Conservation (phyloP, 1,140 invertebrate species). For the Pseudomyrmex dendroicus region DNA sequence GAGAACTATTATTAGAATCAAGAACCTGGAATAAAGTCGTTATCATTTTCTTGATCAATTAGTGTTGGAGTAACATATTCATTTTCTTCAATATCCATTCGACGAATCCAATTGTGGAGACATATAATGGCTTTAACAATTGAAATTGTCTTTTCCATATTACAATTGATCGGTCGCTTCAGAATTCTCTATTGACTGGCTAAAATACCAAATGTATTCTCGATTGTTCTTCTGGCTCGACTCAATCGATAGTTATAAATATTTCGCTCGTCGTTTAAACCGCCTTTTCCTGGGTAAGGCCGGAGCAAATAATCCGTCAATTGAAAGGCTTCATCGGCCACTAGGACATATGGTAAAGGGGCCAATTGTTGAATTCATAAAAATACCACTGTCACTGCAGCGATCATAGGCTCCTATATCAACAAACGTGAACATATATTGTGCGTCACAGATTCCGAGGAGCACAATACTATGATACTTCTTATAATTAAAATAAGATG, state of each 20-base stretch:
- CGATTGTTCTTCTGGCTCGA: no score
- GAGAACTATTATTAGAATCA: conserved; percentile 6
- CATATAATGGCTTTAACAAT: conserved; percentile 1
- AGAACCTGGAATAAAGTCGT: neutral
- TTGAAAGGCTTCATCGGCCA: neutral
- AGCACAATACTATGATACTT: no score
- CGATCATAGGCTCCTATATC: neutral
- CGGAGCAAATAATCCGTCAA: neutral
- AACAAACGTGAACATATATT: no score
- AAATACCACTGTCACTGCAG: neutral
- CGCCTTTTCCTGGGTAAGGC: neutral
- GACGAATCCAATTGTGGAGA: conserved; percentile 8
- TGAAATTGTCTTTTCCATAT: neutral
- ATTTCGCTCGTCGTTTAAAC: no score
- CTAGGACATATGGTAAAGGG: no score
- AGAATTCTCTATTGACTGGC: no score
- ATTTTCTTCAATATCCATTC: no score
- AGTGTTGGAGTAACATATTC: no score
- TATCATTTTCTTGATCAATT: neutral
- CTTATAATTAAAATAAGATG: neutral
- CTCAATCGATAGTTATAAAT: no score
- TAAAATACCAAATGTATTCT: no score
- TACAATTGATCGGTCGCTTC: no score
- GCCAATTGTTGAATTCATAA: neutral
- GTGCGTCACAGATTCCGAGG: no score